A percentile compares a stretch with the other conserved stretches of the same genome.
These are phyloP conservation scores for Bhutanitis thaidina DNA, from an alignment of 2,888 invertebrate genomes.

Conservation along the genomic window DNA sequence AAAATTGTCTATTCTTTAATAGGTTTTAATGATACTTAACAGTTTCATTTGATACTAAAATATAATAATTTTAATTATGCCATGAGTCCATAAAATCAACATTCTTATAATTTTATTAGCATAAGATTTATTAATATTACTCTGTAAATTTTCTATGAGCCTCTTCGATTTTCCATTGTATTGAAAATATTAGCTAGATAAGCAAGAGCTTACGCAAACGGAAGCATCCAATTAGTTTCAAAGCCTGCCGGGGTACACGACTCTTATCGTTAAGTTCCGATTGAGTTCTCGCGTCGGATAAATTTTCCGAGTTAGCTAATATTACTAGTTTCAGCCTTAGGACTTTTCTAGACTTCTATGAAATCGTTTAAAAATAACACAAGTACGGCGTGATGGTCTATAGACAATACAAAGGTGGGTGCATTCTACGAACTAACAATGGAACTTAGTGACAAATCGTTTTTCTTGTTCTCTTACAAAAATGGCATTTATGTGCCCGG, in stretches of 20 bases:
- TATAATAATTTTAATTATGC: no score
- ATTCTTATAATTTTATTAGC: background rate
- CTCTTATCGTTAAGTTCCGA: constrained; percentile 26
- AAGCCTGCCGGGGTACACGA: constrained; percentile 11
- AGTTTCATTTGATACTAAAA: no score
- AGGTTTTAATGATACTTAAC: no score
- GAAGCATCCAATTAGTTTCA: constrained; percentile 22
- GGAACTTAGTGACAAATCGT: no score
- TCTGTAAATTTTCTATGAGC: background rate
- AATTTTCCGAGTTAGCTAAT: constrained; percentile 2
- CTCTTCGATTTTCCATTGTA: constrained; percentile 2
- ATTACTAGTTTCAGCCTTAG: background rate
- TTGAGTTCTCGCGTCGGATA: constrained; percentile 22
- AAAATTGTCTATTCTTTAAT: no score
- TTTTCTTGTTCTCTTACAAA: no score
- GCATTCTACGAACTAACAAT: no score
- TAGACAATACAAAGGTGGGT: no score
- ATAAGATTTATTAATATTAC: background rate
- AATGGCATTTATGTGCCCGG: no score
- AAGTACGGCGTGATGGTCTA: no score
- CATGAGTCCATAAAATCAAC: background rate
- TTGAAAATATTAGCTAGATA: constrained; percentile 9
- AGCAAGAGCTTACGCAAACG: constrained; percentile 9
- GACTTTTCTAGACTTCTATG: no score
- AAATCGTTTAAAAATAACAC: no score